Evolutionary conservation across 2,797 vertebrate genomes (phyloP).

Genomic region (Helarctos malayanus): DNA sequence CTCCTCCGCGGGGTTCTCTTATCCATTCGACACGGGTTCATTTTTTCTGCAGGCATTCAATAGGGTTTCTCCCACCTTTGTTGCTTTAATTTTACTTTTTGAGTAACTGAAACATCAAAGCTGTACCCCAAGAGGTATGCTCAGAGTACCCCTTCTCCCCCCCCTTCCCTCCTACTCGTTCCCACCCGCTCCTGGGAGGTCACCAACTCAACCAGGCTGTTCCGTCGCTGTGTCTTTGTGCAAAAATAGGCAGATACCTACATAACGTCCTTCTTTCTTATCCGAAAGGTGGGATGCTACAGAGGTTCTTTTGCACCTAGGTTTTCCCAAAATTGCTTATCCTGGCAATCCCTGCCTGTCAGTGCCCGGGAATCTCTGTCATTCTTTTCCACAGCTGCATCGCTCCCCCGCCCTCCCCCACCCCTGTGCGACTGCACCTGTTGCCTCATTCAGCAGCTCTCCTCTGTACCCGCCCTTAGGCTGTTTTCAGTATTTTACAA

Average conservation of each 20-base stretch:
- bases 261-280: background rate
- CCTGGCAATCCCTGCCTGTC: background rate
- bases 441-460: background rate
- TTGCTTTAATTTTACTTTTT: background rate
- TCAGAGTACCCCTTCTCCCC: background rate
- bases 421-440: accelerated
- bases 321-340: background rate
- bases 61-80: background rate
- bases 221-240: background rate
- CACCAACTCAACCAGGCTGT: background rate
- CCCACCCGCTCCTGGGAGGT: background rate
- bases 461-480: background rate
- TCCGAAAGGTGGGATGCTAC: background rate
- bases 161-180: accelerated
- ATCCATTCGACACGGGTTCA: background rate
- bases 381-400: background rate
- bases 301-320: background rate
- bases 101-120: background rate
- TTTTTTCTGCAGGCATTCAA: background rate
- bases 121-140: background rate
- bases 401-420: background rate
- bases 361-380: background rate
- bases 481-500: background rate
- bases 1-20: background rate
- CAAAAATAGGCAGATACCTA: background rate